phyloP scores from a whole-genome alignment of 2,113 vertebrate genomes.

The Alethe diademata region DNA sequence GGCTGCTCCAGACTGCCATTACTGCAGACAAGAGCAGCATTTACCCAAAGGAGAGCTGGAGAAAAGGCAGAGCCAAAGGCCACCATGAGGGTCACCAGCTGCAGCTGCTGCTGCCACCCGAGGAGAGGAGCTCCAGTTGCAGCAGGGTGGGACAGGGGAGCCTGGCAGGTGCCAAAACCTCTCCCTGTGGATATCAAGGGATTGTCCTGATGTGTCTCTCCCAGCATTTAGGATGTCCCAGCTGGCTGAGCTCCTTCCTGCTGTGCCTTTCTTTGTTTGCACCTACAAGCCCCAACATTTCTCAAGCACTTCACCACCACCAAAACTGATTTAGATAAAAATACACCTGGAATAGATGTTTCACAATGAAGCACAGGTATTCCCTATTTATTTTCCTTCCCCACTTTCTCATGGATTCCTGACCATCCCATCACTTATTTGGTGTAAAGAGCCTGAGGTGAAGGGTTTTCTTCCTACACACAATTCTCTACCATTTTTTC shows the following conservation, averaged over 20 bases:
- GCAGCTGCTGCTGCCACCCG: neutral
- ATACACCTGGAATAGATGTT: neutral
- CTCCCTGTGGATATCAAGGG: rapidly evolving
- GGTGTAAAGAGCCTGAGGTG: neutral
- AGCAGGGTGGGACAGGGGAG: neutral
- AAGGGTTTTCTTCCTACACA: neutral
- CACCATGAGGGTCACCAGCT: neutral
- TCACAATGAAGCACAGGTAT: neutral
- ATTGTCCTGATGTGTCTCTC: neutral
- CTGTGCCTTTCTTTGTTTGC: neutral
- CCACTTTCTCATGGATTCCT: neutral
- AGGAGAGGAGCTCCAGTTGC: neutral
- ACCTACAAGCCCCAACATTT: neutral
- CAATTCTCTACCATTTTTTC: neutral
- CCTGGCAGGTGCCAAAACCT: neutral
- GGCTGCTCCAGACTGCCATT: neutral
- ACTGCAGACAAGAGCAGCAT: neutral
- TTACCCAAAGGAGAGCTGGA: neutral
- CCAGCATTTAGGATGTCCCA: no score
- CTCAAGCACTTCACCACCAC: neutral
- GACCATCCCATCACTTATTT: neutral
- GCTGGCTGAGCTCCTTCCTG: neutral
- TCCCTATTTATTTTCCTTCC: neutral
- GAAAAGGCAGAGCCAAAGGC: neutral
- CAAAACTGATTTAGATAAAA: neutral